These are phyloP conservation scores for Drosophila paramelanica DNA, from an alignment of 2,888 invertebrate species.

Conservation along the genomic window DNA sequence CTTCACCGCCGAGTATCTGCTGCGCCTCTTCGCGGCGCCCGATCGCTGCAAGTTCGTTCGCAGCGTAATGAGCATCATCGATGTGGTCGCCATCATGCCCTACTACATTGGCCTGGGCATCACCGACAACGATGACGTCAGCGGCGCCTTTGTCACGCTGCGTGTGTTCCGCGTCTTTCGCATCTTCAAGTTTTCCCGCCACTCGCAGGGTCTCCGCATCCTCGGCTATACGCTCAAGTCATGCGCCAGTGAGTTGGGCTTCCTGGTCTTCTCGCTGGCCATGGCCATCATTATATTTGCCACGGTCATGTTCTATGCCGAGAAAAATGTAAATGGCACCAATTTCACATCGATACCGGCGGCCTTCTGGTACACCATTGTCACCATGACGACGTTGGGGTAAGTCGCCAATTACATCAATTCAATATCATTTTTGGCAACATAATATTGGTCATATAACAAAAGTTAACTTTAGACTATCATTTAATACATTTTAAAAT, in stretches of 20 bases:
- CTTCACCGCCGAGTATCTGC: slow-evolving; percentile 98
- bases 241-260: slow-evolving; percentile 99
- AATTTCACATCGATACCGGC: slow-evolving; percentile 99
- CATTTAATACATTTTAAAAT: no score
- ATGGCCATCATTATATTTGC: slow-evolving; percentile 99
- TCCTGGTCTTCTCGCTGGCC: slow-evolving; percentile 99
- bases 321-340: slow-evolving; percentile 98
- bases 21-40: slow-evolving; percentile 98
- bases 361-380: slow-evolving; percentile 99
- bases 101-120: slow-evolving; percentile 99
- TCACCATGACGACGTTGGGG: slow-evolving; percentile 99
- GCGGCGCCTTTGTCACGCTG: slow-evolving; percentile 99
- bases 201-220: slow-evolving; percentile 99
- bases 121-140: slow-evolving; percentile 99
- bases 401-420: slow-evolving; percentile 87
- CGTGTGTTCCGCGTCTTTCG: slow-evolving; percentile 99
- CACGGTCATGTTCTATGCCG: slow-evolving; percentile 99
- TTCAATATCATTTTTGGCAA: neutral
- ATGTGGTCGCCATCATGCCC: slow-evolving; percentile 99
- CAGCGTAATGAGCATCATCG: slow-evolving; percentile 99
- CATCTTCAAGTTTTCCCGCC: slow-evolving; percentile 99
- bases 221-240: slow-evolving; percentile 99
- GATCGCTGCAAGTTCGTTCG: slow-evolving; percentile 98
- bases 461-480: no score
- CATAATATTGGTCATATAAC: no score